Evolutionary conservation across 2,113 vertebrate species (phyloP), one percentile per base, ranked within the genome.

Genomic region (Rhynchopsitta pachyrhyncha): DNA sequence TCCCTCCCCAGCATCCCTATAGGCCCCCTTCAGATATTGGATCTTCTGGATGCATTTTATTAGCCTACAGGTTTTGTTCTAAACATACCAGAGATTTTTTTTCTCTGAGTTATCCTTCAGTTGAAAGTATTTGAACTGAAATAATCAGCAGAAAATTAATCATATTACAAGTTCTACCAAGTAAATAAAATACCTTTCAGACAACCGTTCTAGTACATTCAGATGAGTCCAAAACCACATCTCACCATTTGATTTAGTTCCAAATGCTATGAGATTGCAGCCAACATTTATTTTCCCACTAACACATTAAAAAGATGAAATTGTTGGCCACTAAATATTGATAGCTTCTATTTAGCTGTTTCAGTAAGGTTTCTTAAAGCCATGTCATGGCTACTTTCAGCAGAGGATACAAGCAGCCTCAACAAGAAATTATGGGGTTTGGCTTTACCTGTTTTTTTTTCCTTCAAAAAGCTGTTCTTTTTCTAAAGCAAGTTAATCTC

Each of bases 201-300:
- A 15, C 31, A 79, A 52, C 16, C 20, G 22, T 1, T 47, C 35
- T 63, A 50, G 9, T 50, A 31, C 55, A 57, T 68, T 74, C 41
- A 84, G 52, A 82, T 27, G 5, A 76, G 25, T 78, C 15, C 68
- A 90, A 93, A 92, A 6, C 8, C 31, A 44, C 46, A 86, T 27
- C 71, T 86, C 37, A 76, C 89, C 10, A 17, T 77, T 90, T 87
- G 86, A 83, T 83, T 89, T 69, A 46, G 7, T 41, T 90, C 37
- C 23, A 94, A 79, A 53, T 37, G 15, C 1, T 63, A 4, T 76
- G 59, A 85, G 31, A 92, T 31, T 83, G 14, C 12, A 93, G 31
- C 3, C 53, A 71, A 63, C 2, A 10, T 11, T 86, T 94, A 92
- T 93, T 44, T 5, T 49, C 33, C 28, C 24, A 46, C 31, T 44